Evolutionary conservation across 2,888 invertebrate species (phyloP).

Genomic region (Trissolcus japonicus): DNA sequence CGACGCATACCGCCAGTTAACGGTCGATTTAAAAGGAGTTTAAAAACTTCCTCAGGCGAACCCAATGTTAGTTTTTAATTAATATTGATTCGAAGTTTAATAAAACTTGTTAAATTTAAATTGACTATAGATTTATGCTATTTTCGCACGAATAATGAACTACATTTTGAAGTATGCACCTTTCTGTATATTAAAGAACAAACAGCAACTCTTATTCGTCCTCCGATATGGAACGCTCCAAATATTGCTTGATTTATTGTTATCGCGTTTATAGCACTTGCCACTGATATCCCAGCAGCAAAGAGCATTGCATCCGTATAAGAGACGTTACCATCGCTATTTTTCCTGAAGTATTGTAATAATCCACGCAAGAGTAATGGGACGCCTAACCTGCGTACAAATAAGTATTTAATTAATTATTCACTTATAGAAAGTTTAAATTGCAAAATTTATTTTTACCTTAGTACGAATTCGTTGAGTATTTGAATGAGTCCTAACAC

Average conservation of each 20-base stretch:
- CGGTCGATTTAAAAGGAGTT: no score
- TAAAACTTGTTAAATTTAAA: background rate
- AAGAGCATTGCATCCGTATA: conserved; percentile 69
- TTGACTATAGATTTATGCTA: background rate
- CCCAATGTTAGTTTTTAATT: no score
- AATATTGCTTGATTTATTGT: conserved; percentile 83
- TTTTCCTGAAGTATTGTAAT: conserved; percentile 80
- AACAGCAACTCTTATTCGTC: conserved; percentile 88
- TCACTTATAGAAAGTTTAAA: no score
- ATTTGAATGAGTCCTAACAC: conserved; percentile 76
- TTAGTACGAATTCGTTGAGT: conserved; percentile 73
- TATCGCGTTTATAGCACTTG: conserved; percentile 77
- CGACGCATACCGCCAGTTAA: no score
- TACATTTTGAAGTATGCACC: conserved; percentile 76
- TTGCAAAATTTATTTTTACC: conserved; percentile 49
- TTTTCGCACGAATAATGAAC: no score
- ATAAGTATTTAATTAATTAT: no score
- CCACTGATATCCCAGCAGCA: conserved; percentile 70
- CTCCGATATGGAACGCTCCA: conserved; percentile 85
- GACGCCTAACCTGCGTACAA: conserved; percentile 79
- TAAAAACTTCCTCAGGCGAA: no score
- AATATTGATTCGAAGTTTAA: background rate
- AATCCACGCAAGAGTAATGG: conserved; percentile 82
- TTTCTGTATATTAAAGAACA: conserved; percentile 92
- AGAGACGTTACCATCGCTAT: conserved; percentile 41